These are phyloP conservation scores for Thymelicus sylvestris DNA, from an alignment of 2,888 invertebrate species.

Conservation along the genomic window DNA sequence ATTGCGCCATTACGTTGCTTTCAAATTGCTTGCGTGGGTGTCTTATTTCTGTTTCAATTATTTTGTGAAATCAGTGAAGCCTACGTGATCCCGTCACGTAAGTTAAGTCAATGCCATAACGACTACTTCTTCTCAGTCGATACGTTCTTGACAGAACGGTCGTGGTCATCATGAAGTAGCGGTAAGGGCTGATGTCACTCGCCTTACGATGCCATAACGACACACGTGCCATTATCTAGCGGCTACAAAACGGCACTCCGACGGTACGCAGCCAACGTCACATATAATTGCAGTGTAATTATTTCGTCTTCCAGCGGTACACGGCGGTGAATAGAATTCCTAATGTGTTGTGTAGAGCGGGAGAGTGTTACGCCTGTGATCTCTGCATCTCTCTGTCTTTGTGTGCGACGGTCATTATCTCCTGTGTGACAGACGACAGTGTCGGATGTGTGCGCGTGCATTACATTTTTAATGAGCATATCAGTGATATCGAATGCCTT, in stretches of 20 bases:
- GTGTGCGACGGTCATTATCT: slow-evolving; percentile 24
- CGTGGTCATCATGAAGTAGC: too few relatives aligned
- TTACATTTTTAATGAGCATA: neutral
- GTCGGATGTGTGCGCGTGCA: neutral
- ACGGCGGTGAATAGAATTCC: slow-evolving; percentile 21
- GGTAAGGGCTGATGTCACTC: too few relatives aligned
- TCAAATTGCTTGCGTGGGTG: too few relatives aligned
- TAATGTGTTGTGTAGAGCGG: slow-evolving; percentile 6
- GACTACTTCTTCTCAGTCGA: too few relatives aligned
- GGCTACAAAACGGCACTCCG: neutral
- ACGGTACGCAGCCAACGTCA: slow-evolving; percentile 1
- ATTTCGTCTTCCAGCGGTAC: slow-evolving; percentile 10
- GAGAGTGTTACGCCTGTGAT: slow-evolving; percentile 3
- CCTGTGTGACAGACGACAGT: neutral
- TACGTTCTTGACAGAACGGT: too few relatives aligned
- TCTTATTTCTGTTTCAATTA: too few relatives aligned
- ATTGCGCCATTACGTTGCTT: too few relatives aligned
- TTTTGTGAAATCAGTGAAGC: too few relatives aligned
- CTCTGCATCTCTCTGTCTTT: neutral
- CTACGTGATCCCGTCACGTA: too few relatives aligned
- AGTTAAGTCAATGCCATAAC: too few relatives aligned
- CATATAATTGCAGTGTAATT: slow-evolving; percentile 16
- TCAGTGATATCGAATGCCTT: neutral
- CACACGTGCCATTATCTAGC: neutral
- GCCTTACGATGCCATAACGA: too few relatives aligned